Percentiles rank a stretch among this genome's conserved stretches.
phyloP scores from a whole-genome alignment of 2,797 vertebrate genomes.

The Xenopus petersii region DNA sequence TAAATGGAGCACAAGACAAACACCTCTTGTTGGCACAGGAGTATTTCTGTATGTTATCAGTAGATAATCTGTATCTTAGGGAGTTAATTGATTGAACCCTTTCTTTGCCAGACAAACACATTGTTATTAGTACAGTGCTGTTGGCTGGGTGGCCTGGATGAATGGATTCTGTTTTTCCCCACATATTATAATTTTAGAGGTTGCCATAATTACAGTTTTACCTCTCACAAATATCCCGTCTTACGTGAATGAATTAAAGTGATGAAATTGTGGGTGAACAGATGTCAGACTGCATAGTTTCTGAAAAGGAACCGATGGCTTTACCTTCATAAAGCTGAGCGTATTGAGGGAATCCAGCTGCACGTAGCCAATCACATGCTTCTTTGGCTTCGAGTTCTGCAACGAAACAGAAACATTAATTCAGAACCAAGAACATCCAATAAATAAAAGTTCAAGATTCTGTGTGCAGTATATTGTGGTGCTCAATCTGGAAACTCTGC shows the following conservation, averaged over 20 bases:
- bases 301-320: conserved; percentile 1
- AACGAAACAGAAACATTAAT: conserved; percentile 30
- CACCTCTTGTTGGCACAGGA: too few species aligned
- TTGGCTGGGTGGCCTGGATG: conserved; percentile 32
- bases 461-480: too few species aligned
- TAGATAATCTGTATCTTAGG: too few species aligned
- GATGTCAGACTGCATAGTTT: background rate
- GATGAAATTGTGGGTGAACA: conserved; percentile 20
- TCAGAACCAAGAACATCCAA: too few species aligned
- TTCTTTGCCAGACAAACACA: too few species aligned
- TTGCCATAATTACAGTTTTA: conserved; percentile 11
- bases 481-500: too few species aligned
- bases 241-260: conserved; percentile 22
- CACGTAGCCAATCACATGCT: conserved; percentile 95
- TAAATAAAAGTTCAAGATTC: too few species aligned
- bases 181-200: too few species aligned
- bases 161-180: conserved; percentile 22
- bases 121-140: conserved; percentile 21
- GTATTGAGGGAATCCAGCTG: conserved; percentile 96
- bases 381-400: conserved; percentile 96
- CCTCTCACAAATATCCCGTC: too few species aligned
- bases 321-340: conserved; percentile 95
- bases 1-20: too few species aligned
- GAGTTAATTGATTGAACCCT: too few species aligned
- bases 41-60: too few species aligned